Evolutionary conservation across 2,797 vertebrate species (phyloP), one percentile per base, ranked within the genome.

Genomic region (Pseudomugil tenellus): DNA sequence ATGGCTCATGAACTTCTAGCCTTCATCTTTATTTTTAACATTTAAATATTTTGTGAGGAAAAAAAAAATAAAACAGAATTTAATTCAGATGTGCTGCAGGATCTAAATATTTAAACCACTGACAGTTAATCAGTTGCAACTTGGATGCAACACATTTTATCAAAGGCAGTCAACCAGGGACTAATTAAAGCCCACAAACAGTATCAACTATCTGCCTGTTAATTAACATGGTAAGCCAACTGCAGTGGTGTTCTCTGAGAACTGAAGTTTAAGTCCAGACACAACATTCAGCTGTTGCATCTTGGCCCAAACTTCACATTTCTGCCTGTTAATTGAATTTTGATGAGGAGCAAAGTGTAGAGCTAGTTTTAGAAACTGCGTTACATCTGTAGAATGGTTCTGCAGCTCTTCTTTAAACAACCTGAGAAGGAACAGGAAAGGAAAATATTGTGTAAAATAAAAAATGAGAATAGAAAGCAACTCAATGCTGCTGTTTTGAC

Each of bases 101-200:
- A 19, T 37, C 16, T 51, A 21, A 43, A 43, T 28, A 60, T 72
- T 35, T 58, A 35, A 68, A 63, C 29, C 25, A 29, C 6, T 31
- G 55, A 54, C 21, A 49, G 32, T 1, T 70, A 59, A 77, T 85
- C 32, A 52, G 17, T 13, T 21, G 58, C 28, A 63, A 68, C 73
- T 66, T 48, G 55, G 4, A 13, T 58, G 43, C 12, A 72, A 43
- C 12, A 32, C 16, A n/a, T 70, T 58, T 72, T 48, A 51, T 57
- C 41, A 67, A 71, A 67, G 35, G 6, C 54, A 73, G 65, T 68
- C 58, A 70, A 52, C 39, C 37, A 21, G 25, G n/a, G 35, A 37
- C 55, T 74, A 67, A 83, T 83, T 77, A 81, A 59, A 23, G 58
- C 49, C 10, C 26, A 69, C 56, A 64, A 72, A 70, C 37, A 56